phyloP scores from a whole-genome alignment of 2,113 vertebrate genomes.

The Brachirus orientalis region DNA sequence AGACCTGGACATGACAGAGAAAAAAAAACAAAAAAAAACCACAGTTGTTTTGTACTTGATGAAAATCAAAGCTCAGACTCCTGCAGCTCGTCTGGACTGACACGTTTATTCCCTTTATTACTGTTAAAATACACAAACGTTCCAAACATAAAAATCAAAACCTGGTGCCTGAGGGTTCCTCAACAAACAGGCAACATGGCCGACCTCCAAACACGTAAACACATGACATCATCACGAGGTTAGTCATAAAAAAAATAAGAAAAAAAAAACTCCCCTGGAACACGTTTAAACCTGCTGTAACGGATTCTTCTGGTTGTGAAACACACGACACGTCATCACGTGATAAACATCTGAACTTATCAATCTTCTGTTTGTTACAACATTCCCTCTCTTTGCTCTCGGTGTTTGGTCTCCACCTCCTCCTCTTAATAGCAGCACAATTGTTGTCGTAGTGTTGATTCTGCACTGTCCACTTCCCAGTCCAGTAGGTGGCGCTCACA shows the following conservation, averaged over 20 bases:
- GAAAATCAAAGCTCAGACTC: background rate
- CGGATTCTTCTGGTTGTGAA: background rate
- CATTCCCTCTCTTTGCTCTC: background rate
- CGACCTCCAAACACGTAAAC: background rate
- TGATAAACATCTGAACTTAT: background rate
- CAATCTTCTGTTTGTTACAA: background rate
- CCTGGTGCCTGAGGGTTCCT: background rate
- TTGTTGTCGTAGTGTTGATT: too few species aligned
- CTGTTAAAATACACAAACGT: too few species aligned
- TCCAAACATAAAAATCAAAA: conserved; percentile 7
- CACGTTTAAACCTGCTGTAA: background rate
- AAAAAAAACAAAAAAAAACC: background rate
- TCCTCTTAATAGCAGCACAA: background rate
- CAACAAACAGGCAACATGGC: background rate
- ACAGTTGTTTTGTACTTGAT: too few species aligned
- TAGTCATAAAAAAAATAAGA: conserved; percentile 5
- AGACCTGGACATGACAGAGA: background rate
- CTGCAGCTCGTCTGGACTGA: too few species aligned
- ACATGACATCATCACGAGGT: conserved; percentile 11
- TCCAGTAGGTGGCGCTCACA: too few species aligned
- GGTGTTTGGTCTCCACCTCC: background rate
- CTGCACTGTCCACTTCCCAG: too few species aligned
- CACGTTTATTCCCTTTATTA: too few species aligned
- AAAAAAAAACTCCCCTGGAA: too few species aligned
- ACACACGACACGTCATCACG: background rate